Evolutionary conservation across 2,113 vertebrate species (phyloP).

Genomic region (Bombycilla garrulus): DNA sequence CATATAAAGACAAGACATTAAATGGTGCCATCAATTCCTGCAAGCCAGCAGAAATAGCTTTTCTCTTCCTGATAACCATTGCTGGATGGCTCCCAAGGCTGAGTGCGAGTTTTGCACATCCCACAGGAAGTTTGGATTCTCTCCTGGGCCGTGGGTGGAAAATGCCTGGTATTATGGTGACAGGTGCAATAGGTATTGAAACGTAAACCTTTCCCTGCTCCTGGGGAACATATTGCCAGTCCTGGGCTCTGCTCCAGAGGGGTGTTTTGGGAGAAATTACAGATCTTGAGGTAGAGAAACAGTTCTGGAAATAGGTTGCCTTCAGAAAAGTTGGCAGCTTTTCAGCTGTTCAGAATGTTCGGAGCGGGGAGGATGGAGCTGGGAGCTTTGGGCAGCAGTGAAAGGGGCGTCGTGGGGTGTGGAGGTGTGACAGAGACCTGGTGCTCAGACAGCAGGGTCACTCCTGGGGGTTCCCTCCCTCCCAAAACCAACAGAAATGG

Average conservation of each 20-base stretch:
- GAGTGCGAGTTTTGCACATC: slow-evolving; percentile 45
- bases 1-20: slow-evolving; percentile 30
- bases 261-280: slow-evolving; percentile 37
- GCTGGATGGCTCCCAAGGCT: slow-evolving; percentile 58
- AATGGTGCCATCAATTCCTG: slow-evolving; percentile 51
- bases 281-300: slow-evolving; percentile 38
- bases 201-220: slow-evolving; percentile 37
- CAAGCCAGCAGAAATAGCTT: slow-evolving; percentile 63
- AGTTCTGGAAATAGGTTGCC: slow-evolving; percentile 41
- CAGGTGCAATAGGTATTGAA: slow-evolving; percentile 61
- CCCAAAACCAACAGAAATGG: not conserved
- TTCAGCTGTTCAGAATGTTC: not conserved
- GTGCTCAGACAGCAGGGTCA: not conserved
- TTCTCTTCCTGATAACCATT: slow-evolving; percentile 2
- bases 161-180: slow-evolving; percentile 26
- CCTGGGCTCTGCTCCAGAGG: slow-evolving; percentile 44
- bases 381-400: not conserved
- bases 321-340: not conserved
- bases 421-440: not conserved
- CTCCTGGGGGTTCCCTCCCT: not conserved
- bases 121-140: slow-evolving; percentile 62
- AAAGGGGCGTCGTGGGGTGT: not conserved
- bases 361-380: not conserved
- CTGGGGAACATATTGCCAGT: slow-evolving; percentile 42
- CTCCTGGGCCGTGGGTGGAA: slow-evolving; percentile 41